Percentiles rank a stretch among this genome's conserved stretches.
These are phyloP conservation scores for Cybosia mesomella DNA, from an alignment of 2,888 invertebrate genomes.

Conservation along the genomic window DNA sequence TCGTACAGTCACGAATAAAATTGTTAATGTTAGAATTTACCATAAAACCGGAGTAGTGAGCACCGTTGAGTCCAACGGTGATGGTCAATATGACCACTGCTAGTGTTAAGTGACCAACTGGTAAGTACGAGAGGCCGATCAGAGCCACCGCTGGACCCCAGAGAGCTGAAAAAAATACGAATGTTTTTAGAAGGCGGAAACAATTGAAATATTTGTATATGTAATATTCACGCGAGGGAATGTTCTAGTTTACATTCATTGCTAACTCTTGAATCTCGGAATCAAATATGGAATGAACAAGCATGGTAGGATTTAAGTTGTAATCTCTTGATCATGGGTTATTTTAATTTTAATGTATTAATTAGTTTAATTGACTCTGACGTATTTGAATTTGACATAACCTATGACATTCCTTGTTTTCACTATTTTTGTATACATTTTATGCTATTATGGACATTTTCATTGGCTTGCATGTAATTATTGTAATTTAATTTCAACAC, in stretches of 20 bases:
- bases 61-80: constrained; percentile 92
- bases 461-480: too few relatives aligned
- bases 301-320: too few relatives aligned
- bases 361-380: too few relatives aligned
- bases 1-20: neutral
- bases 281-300: neutral
- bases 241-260: neutral
- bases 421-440: too few relatives aligned
- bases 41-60: constrained; percentile 92
- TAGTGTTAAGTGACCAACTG: constrained; percentile 82
- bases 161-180: constrained; percentile 80
- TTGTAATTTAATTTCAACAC: too few relatives aligned
- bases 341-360: too few relatives aligned
- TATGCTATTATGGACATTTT: too few relatives aligned
- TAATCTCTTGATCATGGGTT: too few relatives aligned
- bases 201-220: neutral
- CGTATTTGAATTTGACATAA: too few relatives aligned
- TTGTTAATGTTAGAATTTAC: constrained; percentile 59
- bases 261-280: neutral
- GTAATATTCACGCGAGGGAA: too few relatives aligned
- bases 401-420: too few relatives aligned
- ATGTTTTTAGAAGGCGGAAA: neutral
- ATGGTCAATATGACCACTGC: constrained; percentile 90
- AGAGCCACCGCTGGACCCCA: constrained; percentile 90
- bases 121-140: constrained; percentile 87